phyloP scores from a whole-genome alignment of 1,140 invertebrate genomes.

The Drosophila setifemur region DNA sequence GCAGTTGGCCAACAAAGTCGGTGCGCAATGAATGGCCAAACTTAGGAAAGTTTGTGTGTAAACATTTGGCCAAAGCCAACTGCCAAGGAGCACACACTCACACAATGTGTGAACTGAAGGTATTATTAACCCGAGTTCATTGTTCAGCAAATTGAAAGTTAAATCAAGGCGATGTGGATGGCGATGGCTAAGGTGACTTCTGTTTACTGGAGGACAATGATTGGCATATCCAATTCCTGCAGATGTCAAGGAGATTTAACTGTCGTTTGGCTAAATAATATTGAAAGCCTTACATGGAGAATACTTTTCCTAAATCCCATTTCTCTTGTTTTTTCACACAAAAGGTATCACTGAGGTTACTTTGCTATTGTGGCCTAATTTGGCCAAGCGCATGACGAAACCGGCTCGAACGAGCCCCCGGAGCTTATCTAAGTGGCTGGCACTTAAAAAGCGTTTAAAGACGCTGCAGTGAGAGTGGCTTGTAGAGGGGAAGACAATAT shows the following conservation, averaged over 20 bases:
- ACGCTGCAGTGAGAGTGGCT: slow-evolving; percentile 22
- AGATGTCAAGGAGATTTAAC: slow-evolving; percentile 16
- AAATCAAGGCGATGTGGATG: not conserved
- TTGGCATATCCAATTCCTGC: slow-evolving; percentile 37
- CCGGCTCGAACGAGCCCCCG: not conserved
- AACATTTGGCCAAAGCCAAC: slow-evolving; percentile 36
- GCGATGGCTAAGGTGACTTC: not conserved
- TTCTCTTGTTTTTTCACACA: not conserved
- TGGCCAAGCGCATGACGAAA: not conserved
- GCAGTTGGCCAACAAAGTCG: slow-evolving; percentile 62
- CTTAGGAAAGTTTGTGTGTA: slow-evolving; percentile 40
- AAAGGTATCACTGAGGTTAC: not conserved
- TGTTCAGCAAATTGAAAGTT: slow-evolving; percentile 48
- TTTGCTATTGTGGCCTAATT: slow-evolving; percentile 2
- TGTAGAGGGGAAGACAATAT: slow-evolving; percentile 29
- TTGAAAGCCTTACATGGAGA: too few relatives aligned
- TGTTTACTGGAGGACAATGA: not conserved
- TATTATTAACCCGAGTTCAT: slow-evolving; percentile 47
- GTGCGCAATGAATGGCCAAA: slow-evolving; percentile 51
- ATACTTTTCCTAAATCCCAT: too few relatives aligned
- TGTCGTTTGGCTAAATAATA: not conserved
- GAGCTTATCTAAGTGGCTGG: slow-evolving; percentile 7
- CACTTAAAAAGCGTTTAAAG: slow-evolving; percentile 46
- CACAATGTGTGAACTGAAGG: slow-evolving; percentile 44
- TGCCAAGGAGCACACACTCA: not conserved